These are phyloP conservation scores for Yponomeuta evonymella DNA, from an alignment of 2,888 invertebrate genomes.

Conservation along the genomic window DNA sequence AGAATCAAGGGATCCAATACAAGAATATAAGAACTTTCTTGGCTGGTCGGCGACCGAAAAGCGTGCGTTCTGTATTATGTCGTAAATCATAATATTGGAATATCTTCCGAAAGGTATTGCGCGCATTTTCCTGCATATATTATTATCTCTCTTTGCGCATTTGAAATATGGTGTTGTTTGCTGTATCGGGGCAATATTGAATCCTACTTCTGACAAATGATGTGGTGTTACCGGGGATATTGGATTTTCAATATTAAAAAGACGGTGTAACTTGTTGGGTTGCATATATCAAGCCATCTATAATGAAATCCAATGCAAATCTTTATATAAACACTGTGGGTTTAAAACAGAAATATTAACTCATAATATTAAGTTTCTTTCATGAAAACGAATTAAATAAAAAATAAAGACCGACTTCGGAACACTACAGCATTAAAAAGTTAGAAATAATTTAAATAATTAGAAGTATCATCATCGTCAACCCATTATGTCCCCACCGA, in stretches of 20 bases:
- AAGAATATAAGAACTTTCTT: slow-evolving; percentile 22
- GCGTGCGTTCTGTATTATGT: slow-evolving; percentile 50
- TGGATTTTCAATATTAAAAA: slow-evolving; percentile 21
- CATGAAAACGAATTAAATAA: too few species aligned
- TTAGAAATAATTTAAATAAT: too few species aligned
- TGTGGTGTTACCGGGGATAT: slow-evolving; percentile 33
- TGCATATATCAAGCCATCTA: neutral
- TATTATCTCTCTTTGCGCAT: neutral
- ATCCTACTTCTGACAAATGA: slow-evolving; percentile 65
- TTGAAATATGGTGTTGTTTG: slow-evolving; percentile 9
- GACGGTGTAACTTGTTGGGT: neutral
- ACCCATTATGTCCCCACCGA: too few species aligned
- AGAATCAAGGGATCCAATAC: neutral
- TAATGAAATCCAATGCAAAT: too few species aligned
- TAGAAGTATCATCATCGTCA: too few species aligned
- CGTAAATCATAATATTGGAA: slow-evolving; percentile 72
- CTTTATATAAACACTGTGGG: too few species aligned
- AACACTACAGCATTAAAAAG: too few species aligned
- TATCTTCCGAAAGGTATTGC: slow-evolving; percentile 46
- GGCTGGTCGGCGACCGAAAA: slow-evolving; percentile 28
- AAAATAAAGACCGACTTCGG: too few species aligned
- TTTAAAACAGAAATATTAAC: too few species aligned
- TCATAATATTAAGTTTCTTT: too few species aligned
- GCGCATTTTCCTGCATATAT: slow-evolving; percentile 23
- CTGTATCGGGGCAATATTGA: slow-evolving; percentile 54